Percentiles rank a stretch among this genome's conserved stretches.
Conservation (phyloP, 2,797 vertebrate species). For the Octomys mimax region DNA sequence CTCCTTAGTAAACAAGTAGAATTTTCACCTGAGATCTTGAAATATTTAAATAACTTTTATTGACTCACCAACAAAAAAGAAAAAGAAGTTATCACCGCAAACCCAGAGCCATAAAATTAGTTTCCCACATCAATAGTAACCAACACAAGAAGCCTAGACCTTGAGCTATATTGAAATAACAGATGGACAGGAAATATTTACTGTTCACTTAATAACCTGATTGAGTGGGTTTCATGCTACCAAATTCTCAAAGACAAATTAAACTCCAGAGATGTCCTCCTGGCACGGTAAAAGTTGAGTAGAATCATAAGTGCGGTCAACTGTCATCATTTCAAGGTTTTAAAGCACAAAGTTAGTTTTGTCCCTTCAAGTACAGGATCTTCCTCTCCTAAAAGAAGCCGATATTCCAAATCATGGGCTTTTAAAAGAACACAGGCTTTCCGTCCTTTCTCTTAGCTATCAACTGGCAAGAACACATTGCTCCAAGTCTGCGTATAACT, state of each 20-base stretch:
- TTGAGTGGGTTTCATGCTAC: background rate
- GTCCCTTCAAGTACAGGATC: background rate
- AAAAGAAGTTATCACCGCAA: conserved; percentile 47
- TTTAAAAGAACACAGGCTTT: background rate
- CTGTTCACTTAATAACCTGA: conserved; percentile 16
- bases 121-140: conserved; percentile 53
- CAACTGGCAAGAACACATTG: background rate
- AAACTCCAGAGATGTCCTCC: background rate
- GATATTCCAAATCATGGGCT: conserved; percentile 28
- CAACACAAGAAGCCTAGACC: conserved; percentile 73
- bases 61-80: conserved; percentile 14
- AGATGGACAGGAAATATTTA: conserved; percentile 65
- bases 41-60: conserved; percentile 60
- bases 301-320: background rate
- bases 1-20: background rate
- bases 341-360: conserved; percentile 31
- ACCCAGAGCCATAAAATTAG: conserved; percentile 65
- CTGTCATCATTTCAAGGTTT: background rate
- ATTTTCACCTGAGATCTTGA: conserved; percentile 62
- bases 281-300: background rate
- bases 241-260: conserved; percentile 55
- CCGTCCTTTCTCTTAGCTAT: conserved; percentile 23
- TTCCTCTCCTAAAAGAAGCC: conserved; percentile 36
- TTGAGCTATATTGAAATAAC: conserved; percentile 60
- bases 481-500: background rate